Percentiles rank a stretch among this genome's conserved stretches.
Evolutionary conservation across 2,113 vertebrate species (phyloP).

Genomic region (Camelus dromedarius): DNA sequence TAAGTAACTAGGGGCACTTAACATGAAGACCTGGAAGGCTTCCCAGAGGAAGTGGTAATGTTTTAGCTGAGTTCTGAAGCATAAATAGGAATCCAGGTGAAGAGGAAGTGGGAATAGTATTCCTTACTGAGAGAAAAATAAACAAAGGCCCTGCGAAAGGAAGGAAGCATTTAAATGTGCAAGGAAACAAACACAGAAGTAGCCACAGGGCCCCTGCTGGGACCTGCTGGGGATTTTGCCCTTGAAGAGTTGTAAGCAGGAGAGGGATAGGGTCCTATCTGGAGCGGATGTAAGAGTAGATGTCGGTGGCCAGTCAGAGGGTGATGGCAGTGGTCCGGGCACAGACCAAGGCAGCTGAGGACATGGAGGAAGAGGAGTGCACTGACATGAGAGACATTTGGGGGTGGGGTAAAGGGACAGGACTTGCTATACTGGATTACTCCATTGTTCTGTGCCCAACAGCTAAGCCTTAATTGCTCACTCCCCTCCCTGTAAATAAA

Average conservation of each 20-base stretch:
- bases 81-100: not conserved
- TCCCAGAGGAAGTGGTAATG: not conserved
- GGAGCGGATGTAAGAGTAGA: too few relatives aligned
- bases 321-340: not conserved
- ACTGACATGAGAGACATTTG: not conserved
- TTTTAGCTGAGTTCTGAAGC: not conserved
- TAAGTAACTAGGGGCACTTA: not conserved
- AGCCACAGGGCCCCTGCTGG: not conserved
- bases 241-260: not conserved
- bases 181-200: not conserved
- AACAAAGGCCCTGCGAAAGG: not conserved
- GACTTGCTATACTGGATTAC: not conserved
- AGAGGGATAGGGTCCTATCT: not conserved
- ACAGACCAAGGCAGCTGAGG: not conserved
- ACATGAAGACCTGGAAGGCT: not conserved
- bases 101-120: not conserved
- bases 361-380: not conserved
- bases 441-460: not conserved
- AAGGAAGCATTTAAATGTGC: not conserved
- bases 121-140: not conserved
- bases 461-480: not conserved
- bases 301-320: not conserved
- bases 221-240: not conserved
- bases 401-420: not conserved
- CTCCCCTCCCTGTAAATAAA: not conserved